Base-by-base conservation (phyloP, 2,888 invertebrate genomes). In the Eubasilissa splendida region DNA sequence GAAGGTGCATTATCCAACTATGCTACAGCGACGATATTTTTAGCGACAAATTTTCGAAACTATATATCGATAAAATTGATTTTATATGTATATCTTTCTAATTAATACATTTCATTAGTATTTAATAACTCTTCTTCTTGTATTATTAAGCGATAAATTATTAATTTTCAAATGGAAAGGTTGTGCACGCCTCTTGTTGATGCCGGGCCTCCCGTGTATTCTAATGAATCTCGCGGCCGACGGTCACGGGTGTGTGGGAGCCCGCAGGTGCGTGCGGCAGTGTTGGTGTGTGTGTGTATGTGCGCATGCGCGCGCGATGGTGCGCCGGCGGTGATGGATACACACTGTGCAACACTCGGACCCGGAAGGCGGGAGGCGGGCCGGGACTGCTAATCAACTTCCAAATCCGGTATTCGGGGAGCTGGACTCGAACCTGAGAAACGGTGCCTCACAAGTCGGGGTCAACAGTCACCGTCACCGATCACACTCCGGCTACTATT, bases 351-450 rank as follows among this genome's bases (percentile, higher is more conserved):
- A 66, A 42, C 66, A 5, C 42, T 4, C 42, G 42, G 53, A 71
- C 60, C 71, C 77, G 77, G 71, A 71, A 78, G 77, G 52, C 50
- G 53, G 22, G 14, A 10, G 12, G 60, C 71, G 60, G 52, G 59
- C 12, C 5, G 31, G 12, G 77, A 78, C 59, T 78, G 11, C 70
- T 53, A 78, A 78, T 78, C 31, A 71, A 60, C 60, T 12, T 70
- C 56, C 50, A 60, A 71, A 78, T 71, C 59, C 70, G 77, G 68
- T 59, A 78, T 71, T 66, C 66, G 70, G 70, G 12, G 70, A 54
- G 53, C 12, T 54, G 31, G 53, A 70, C 70, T 11, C 31, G 56
- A 52, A 33, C 71, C 33, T 33, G 71, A 22, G 71, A 33, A n/a
- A 56, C 71, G 56, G 12, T 73, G 71, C 71, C 54, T 33, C 12